Conservation (phyloP, 2,113 vertebrate species). For the Rhadina sibilatrix region DNA sequence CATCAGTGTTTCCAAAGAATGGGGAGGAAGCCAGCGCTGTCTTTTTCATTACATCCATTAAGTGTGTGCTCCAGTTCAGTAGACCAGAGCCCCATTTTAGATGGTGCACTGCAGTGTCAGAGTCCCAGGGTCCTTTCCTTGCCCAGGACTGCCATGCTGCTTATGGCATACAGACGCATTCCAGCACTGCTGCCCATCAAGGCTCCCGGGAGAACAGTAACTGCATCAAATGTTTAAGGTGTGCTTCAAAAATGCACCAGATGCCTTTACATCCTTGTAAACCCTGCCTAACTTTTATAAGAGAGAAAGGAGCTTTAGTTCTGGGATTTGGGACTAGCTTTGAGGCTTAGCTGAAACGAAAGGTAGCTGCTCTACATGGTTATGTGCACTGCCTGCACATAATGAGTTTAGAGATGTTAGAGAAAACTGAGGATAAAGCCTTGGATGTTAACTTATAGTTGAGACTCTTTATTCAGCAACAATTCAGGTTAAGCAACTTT, state of each 20-base stretch:
- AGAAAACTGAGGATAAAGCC: not conserved
- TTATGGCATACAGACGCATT: not conserved
- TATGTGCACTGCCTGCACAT: not conserved
- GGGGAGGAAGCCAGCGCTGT: rapidly evolving
- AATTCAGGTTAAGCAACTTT: not conserved
- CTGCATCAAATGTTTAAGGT: not conserved
- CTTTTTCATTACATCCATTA: not conserved
- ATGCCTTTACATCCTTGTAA: not conserved
- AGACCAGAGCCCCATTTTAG: not conserved
- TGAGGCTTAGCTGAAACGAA: not conserved
- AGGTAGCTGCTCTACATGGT: not conserved
- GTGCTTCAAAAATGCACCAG: not conserved
- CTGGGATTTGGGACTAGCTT: not conserved
- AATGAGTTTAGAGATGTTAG: not conserved
- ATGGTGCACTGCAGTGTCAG: not conserved
- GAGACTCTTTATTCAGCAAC: not conserved
- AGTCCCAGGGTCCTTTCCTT: not conserved
- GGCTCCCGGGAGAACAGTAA: not conserved
- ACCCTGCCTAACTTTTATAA: not conserved
- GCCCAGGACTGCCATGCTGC: not conserved
- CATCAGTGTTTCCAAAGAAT: not conserved
- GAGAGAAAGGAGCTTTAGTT: not conserved
- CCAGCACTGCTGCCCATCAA: not conserved
- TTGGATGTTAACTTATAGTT: not conserved
- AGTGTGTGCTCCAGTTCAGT: not conserved